Base-by-base conservation (phyloP, 2,888 invertebrate genomes). In the Phasia obesa region DNA sequence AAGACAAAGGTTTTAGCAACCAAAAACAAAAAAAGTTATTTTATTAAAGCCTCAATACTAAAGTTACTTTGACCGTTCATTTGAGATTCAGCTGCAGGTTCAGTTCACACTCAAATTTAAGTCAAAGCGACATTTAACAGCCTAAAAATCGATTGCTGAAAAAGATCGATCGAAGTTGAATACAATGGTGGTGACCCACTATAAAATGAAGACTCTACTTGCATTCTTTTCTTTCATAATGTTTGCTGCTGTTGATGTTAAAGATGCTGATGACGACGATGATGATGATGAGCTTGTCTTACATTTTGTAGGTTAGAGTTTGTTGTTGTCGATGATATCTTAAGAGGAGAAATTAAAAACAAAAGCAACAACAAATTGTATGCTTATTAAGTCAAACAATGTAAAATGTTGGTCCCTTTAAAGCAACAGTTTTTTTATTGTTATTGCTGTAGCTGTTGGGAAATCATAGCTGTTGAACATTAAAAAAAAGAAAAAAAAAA, bases 381-480 rank as follows among this genome's bases (percentile, higher is more conserved):
- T 83, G 71, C 75, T 83, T 79, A 71, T 83, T 75, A 83, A 78
- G 78, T 70, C 55, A 75, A 78, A 82, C 78, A 78, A 74, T 82
- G 69, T 70, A 51, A 65, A 65, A 65, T 64, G n/a, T 65, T 51
- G 53, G 53, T 35, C 70, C 65, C 82, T 78, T 60, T 55, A 55
- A 65, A 77, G 73, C 38, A 38, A 49, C 55, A 64, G 38, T 55
- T 60, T 51, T 62, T 17, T 31, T 42, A 17, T 64, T 49, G 15
- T 25, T 69, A 47, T 73, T 31, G 62, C 15, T 59, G 42, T 51
- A 23, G 49, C 25, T 74, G 38, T 67, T 47, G 67, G 59, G n/a
- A 69, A 59, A 62, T 82, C 74, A 64, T 70, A 59, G 69, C 62
- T 57, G 62, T 62, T 19, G n/a, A 55, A 64, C n/a, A n/a, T n/a